A percentile compares a stretch with the other conserved stretches of the same genome.
Conservation (phyloP, 2,113 vertebrate genomes). For the Daubentonia madagascariensis region DNA sequence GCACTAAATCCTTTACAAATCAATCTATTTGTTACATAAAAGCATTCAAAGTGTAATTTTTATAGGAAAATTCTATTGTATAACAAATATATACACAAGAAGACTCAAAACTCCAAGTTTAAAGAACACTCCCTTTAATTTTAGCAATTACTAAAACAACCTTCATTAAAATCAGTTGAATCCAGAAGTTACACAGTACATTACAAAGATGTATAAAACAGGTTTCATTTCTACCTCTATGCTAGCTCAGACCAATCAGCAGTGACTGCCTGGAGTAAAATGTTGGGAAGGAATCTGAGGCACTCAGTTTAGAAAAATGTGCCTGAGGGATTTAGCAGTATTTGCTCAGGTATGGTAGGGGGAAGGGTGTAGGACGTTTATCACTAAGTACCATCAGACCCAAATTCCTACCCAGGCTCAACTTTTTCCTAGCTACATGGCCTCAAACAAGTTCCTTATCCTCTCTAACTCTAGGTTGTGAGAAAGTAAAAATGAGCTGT, state of each 20-base stretch:
- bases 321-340: background rate
- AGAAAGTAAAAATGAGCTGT: slow-evolving; percentile 3
- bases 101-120: slow-evolving; percentile 23
- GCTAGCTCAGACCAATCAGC: background rate
- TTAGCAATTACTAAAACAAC: slow-evolving; percentile 26
- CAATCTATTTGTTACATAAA: background rate
- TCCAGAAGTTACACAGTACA: background rate
- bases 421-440: background rate
- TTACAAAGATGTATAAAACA: background rate
- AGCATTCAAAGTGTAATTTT: background rate
- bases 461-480: background rate
- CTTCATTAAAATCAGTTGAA: slow-evolving; percentile 31
- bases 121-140: slow-evolving; percentile 25
- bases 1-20: background rate
- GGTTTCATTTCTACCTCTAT: background rate
- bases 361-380: background rate
- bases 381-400: background rate
- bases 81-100: background rate
- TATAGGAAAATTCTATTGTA: background rate
- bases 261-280: background rate
- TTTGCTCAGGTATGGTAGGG: background rate
- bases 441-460: background rate
- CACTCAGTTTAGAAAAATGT: background rate
- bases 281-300: background rate
- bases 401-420: background rate